These are phyloP conservation scores for Sarotherodon lohbergeri DNA, from an alignment of 2,113 vertebrate species.

Conservation along the genomic window DNA sequence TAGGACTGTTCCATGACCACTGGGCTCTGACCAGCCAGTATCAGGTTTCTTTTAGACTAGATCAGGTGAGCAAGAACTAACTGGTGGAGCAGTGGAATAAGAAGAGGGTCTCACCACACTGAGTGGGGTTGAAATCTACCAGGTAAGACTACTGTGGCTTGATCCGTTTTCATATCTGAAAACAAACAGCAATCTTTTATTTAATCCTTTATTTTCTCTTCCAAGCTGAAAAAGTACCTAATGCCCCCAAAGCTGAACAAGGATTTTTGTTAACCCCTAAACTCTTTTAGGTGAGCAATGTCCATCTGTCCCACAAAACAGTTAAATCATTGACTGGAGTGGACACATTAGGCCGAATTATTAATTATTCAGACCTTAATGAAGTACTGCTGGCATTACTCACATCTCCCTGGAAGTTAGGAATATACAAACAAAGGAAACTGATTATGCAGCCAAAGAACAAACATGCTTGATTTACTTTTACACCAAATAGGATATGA, in stretches of 20 bases:
- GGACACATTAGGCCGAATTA: background rate
- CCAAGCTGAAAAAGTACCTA: background rate
- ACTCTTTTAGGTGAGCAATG: background rate
- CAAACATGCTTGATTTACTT: background rate
- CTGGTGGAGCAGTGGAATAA: background rate
- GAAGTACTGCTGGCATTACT: background rate
- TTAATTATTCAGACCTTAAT: background rate
- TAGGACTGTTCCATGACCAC: background rate
- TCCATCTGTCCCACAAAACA: background rate
- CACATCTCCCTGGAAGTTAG: background rate
- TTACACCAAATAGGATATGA: background rate
- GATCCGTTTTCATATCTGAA: background rate
- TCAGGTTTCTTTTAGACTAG: background rate
- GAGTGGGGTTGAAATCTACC: background rate
- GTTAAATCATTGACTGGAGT: background rate
- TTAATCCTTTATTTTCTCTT: background rate
- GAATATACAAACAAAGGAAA: background rate
- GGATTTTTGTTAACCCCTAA: background rate
- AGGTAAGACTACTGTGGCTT: background rate
- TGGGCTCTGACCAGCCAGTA: background rate
- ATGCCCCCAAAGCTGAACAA: background rate
- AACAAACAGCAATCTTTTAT: background rate
- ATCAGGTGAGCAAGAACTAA: fast-evolving
- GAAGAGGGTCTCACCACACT: background rate
- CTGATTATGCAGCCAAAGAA: background rate